A percentile compares a stretch with the other conserved stretches of the same genome.
Conservation (phyloP, 1,140 invertebrate species). For the Elymnias hypermnestra region DNA sequence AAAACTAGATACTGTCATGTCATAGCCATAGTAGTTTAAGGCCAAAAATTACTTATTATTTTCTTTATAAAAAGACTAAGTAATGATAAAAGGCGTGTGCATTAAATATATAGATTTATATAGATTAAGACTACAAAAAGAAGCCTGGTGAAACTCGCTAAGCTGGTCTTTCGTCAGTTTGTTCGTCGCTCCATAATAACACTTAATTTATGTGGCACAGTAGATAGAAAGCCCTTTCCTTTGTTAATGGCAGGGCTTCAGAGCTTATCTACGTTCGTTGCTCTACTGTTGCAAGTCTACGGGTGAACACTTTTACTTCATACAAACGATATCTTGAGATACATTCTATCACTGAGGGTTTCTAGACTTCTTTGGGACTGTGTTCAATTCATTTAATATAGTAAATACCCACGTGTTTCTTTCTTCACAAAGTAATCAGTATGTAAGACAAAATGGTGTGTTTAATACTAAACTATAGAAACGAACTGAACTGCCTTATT, state of each 20-base stretch:
- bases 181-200: background rate
- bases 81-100: too few species aligned
- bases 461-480: too few species aligned
- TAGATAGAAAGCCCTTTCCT: constrained; percentile 1
- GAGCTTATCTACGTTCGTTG: constrained; percentile 2
- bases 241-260: constrained; percentile 5
- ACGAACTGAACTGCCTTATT: too few species aligned
- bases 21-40: too few species aligned
- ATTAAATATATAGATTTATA: background rate
- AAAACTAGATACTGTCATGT: too few species aligned
- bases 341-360: background rate
- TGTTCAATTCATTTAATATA: too few species aligned
- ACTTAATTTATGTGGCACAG: constrained; percentile 2
- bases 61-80: too few species aligned
- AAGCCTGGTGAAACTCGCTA: background rate
- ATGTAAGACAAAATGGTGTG: too few species aligned
- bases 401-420: too few species aligned
- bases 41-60: too few species aligned
- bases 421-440: too few species aligned
- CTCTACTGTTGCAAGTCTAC: background rate
- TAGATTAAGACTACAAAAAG: background rate
- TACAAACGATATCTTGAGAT: background rate
- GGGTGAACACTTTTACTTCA: background rate
- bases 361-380: background rate
- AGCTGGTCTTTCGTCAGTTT: constrained; percentile 5